phyloP scores from a whole-genome alignment of 2,797 vertebrate genomes.

The Mus spretus region DNA sequence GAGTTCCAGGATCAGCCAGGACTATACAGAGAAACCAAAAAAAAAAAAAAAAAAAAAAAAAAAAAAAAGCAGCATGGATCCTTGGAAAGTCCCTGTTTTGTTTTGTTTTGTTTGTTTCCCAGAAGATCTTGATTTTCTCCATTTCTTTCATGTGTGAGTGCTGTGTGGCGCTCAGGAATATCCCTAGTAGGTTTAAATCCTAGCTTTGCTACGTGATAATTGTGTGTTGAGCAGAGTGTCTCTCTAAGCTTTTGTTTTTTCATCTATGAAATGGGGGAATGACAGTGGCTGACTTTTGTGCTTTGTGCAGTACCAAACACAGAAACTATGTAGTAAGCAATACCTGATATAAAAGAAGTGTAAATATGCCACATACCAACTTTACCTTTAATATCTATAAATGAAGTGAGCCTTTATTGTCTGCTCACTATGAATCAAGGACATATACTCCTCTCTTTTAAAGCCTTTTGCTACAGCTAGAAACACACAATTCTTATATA shows the following conservation, averaged over 20 bases:
- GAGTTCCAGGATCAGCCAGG: too few species aligned
- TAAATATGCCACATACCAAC: not conserved
- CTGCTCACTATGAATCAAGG: not conserved
- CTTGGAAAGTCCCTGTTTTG: not conserved
- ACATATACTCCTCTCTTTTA: not conserved
- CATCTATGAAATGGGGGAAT: not conserved
- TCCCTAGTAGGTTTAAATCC: not conserved
- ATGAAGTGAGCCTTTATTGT: not conserved
- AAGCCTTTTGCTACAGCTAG: not conserved
- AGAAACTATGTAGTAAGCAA: not conserved
- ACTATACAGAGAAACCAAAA: too few species aligned
- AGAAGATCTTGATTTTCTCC: conserved; percentile 1
- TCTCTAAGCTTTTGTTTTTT: not conserved
- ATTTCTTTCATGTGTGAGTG: not conserved
- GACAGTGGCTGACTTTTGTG: not conserved
- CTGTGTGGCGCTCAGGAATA: not conserved
- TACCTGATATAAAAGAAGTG: not conserved
- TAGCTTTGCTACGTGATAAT: not conserved
- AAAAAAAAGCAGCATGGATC: not conserved
- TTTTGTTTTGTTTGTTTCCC: too few species aligned
- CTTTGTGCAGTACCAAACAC: not conserved
- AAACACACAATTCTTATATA: not conserved
- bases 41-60: too few species aligned
- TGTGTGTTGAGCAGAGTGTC: not conserved
- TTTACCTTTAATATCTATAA: not conserved